These are phyloP conservation scores for Mythimna loreyi DNA, from an alignment of 2,888 invertebrate genomes.

Conservation along the genomic window DNA sequence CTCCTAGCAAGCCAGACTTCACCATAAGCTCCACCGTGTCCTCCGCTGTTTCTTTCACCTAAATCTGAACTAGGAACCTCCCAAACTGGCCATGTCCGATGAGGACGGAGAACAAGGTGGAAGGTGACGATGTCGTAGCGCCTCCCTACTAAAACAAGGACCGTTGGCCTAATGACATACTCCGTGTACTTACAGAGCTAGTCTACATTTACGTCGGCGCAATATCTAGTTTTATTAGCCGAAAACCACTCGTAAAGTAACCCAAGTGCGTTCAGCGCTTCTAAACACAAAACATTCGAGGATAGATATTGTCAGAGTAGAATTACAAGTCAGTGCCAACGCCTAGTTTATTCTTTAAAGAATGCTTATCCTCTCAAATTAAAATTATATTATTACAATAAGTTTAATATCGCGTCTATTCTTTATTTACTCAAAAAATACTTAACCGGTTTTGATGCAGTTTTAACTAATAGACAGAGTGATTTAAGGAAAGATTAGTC, in stretches of 20 bases:
- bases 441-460: too few relatives aligned
- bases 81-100: background rate
- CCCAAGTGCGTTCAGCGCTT: constrained; percentile 12
- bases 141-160: background rate
- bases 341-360: constrained; percentile 8
- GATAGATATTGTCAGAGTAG: constrained; percentile 11
- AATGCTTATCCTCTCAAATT: background rate
- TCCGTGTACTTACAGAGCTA: background rate
- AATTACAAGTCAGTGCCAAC: background rate
- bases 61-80: background rate
- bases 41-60: background rate
- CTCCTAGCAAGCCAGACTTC: background rate
- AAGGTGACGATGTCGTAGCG: background rate
- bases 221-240: constrained; percentile 5
- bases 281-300: constrained; percentile 13
- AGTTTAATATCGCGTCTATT: too few relatives aligned
- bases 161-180: background rate
- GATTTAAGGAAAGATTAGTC: too few relatives aligned
- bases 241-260: constrained; percentile 10
- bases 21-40: background rate
- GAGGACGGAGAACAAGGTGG: background rate
- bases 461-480: too few relatives aligned
- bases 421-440: too few relatives aligned
- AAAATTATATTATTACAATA: too few relatives aligned
- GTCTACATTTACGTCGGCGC: background rate